Evolutionary conservation across 2,888 invertebrate genomes (phyloP).

Genomic region (Drosophila prostipennis): DNA sequence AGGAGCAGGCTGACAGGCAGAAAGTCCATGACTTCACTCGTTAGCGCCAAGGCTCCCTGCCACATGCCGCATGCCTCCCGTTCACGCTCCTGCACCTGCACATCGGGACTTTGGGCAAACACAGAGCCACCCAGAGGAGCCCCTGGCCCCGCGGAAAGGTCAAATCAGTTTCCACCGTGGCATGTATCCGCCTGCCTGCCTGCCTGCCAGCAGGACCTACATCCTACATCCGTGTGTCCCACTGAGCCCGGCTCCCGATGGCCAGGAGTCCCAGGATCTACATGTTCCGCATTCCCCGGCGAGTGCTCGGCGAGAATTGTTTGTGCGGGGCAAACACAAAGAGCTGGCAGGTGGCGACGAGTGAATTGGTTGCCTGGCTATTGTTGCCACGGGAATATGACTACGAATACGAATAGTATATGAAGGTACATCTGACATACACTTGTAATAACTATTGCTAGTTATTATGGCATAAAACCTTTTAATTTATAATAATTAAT

Average conservation of each 20-base stretch:
- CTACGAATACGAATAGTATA: constrained; percentile 8
- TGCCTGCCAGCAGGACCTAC: neutral
- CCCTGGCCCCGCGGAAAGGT: constrained; percentile 32
- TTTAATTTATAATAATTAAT: too few species aligned
- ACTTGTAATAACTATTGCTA: constrained; percentile 11
- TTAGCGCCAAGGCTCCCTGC: constrained; percentile 35
- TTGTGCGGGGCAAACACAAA: constrained; percentile 39
- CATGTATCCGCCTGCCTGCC: constrained; percentile 21
- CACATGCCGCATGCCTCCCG: constrained; percentile 8
- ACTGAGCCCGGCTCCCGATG: constrained; percentile 19
- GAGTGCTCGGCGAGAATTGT: constrained; percentile 32
- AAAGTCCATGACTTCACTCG: constrained; percentile 46
- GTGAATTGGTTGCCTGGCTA: constrained; percentile 34
- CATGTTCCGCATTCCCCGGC: constrained; percentile 21
- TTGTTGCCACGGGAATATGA: constrained; percentile 39
- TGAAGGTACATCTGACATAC: neutral
- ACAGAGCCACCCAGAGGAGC: constrained; percentile 2
- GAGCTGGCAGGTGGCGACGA: constrained; percentile 39
- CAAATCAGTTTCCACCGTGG: constrained; percentile 47
- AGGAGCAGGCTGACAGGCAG: constrained; percentile 23
- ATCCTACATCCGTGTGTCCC: constrained; percentile 11
- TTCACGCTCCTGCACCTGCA: constrained; percentile 35
- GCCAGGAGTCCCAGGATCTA: constrained; percentile 17
- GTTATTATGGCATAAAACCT: too few species aligned
- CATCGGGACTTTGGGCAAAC: constrained; percentile 31